phyloP scores from a whole-genome alignment of 2,888 invertebrate species.

The Icerya purchasi region DNA sequence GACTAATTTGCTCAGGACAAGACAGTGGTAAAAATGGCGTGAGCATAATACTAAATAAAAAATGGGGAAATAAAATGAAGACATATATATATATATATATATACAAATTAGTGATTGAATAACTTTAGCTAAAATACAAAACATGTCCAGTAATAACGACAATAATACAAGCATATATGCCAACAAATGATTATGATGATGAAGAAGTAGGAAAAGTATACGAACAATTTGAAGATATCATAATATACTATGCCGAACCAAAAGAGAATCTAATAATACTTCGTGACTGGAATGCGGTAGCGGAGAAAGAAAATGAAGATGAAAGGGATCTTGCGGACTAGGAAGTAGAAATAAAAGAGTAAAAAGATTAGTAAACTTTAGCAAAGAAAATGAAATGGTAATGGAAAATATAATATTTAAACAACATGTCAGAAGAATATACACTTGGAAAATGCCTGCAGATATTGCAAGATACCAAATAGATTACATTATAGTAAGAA shows the following conservation, averaged over 20 bases:
- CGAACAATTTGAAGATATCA: background rate
- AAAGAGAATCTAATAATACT: background rate
- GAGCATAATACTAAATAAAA: background rate
- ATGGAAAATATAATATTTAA: background rate
- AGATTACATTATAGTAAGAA: no score
- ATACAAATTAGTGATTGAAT: background rate
- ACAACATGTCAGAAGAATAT: background rate
- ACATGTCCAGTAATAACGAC: no score
- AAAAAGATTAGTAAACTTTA: background rate
- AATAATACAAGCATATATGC: background rate
- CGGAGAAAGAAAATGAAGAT: background rate
- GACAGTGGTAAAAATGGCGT: background rate
- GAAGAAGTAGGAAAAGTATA: background rate
- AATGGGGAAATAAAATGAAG: background rate
- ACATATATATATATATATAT: no score
- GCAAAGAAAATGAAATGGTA: background rate
- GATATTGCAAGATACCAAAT: background rate
- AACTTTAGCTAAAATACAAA: background rate
- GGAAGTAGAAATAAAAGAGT: background rate
- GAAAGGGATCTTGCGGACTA: background rate
- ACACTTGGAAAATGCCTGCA: background rate
- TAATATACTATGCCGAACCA: background rate
- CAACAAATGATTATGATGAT: background rate
- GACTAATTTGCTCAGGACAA: background rate
- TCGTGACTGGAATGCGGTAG: background rate